These are phyloP conservation scores for Drosophila ercepeae DNA, from an alignment of 1,140 invertebrate genomes.

Conservation along the genomic window DNA sequence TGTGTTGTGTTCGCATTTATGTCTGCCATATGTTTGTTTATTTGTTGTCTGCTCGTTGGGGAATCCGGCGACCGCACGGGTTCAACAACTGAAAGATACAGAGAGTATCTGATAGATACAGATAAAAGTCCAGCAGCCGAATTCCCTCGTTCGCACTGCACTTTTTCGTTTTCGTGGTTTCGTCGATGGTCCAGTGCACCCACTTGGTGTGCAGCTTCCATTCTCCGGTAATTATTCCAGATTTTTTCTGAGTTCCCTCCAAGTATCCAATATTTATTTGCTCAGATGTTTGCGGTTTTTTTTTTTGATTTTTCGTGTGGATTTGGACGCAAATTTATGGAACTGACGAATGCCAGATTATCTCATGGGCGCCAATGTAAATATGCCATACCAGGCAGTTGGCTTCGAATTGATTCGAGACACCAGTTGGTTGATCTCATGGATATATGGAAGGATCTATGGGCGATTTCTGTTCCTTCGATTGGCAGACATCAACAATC, in stretches of 20 bases:
- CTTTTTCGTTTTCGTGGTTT: constrained; percentile 43
- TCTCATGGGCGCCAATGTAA: constrained; percentile 72
- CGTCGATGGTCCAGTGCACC: constrained; percentile 43
- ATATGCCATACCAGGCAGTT: constrained; percentile 50
- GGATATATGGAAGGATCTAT: too few relatives aligned
- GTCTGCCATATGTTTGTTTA: constrained; percentile 71
- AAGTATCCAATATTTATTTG: constrained; percentile 44
- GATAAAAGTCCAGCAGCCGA: constrained; percentile 19
- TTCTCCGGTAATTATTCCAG: constrained; percentile 5
- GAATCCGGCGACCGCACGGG: constrained; percentile 38
- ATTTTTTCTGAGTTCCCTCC: background rate
- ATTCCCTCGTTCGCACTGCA: constrained; percentile 9
- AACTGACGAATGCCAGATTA: constrained; percentile 73
- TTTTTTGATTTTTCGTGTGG: constrained; percentile 6
- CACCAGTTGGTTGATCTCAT: background rate
- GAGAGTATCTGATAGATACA: constrained; percentile 43
- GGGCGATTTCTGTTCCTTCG: background rate
- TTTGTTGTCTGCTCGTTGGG: constrained; percentile 40
- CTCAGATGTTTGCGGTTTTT: constrained; percentile 32
- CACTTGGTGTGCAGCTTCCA: constrained; percentile 10
- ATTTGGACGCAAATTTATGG: constrained; percentile 44
- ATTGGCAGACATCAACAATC: constrained; percentile 27
- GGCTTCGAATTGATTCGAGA: constrained; percentile 14
- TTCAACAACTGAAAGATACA: constrained; percentile 55
- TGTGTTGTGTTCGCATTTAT: constrained; percentile 47